A percentile compares a stretch with the other conserved stretches of the same genome.
Evolutionary conservation across 2,888 invertebrate genomes (phyloP).

Genomic region (Entomobrya multifasciata): DNA sequence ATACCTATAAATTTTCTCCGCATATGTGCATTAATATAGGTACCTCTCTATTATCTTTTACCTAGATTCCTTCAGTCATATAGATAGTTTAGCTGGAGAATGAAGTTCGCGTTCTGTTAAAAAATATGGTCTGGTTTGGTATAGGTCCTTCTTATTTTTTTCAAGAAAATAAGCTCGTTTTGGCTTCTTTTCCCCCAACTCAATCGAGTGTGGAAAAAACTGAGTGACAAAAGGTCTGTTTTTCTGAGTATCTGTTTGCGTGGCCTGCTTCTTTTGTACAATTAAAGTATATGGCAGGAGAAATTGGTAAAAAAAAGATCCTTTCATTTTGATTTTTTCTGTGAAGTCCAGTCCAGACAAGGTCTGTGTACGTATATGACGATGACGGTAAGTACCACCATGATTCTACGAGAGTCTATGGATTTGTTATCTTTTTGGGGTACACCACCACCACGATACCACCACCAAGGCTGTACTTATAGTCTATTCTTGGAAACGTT

Average conservation of each 20-base stretch:
- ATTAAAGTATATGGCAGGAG: conserved; percentile 28
- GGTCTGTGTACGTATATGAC: neutral
- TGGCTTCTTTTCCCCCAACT: conserved; percentile 44
- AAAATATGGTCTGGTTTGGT: neutral
- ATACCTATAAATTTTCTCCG: no score
- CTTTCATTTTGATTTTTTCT: neutral
- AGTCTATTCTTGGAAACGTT: conserved; percentile 16
- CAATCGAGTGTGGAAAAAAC: conserved; percentile 60
- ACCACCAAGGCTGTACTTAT: neutral
- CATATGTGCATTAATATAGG: no score
- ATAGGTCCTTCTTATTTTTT: conserved; percentile 9
- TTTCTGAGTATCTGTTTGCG: conserved; percentile 32
- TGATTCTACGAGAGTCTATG: conserved; percentile 17
- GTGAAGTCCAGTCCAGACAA: neutral
- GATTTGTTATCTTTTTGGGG: conserved; percentile 46
- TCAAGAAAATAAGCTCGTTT: conserved; percentile 42
- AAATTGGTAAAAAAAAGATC: neutral
- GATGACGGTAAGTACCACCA: conserved; percentile 25
- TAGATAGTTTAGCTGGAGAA: neutral
- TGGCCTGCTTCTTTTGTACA: conserved; percentile 44
- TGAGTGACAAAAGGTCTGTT: conserved; percentile 32
- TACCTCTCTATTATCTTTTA: neutral
- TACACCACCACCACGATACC: conserved; percentile 15
- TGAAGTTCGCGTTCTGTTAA: conserved; percentile 16
- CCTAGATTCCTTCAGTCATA: conserved; percentile 30